Evolutionary conservation across 2,797 vertebrate genomes (phyloP).

Genomic region (Potorous gilbertii): DNA sequence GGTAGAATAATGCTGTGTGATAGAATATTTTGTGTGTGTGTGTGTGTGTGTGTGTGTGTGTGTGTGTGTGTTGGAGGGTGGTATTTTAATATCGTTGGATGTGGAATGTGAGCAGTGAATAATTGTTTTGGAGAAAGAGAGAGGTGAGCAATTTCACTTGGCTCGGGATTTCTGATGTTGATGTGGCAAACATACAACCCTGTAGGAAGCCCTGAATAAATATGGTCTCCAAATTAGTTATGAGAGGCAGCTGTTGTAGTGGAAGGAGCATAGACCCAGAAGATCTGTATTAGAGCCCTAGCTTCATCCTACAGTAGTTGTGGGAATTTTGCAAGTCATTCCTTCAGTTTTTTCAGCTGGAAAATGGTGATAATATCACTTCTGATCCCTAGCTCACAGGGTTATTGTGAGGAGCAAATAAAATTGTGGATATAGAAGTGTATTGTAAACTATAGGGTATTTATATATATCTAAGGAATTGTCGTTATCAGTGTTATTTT

Average conservation of each 20-base stretch:
- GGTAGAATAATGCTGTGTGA: not conserved
- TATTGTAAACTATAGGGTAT: not conserved
- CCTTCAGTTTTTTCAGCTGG: not conserved
- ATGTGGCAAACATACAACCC: not conserved
- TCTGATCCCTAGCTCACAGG: not conserved
- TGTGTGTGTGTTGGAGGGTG: not conserved
- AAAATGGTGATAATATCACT: not conserved
- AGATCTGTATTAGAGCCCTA: fast-evolving
- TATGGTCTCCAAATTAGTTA: not conserved
- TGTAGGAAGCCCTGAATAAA: fast-evolving
- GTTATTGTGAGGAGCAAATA: not conserved
- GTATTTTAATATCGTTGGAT: not conserved
- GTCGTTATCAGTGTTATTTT: not conserved
- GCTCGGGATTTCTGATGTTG: not conserved
- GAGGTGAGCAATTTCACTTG: not conserved
- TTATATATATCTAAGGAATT: not conserved
- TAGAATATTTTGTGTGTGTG: not conserved
- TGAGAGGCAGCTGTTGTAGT: not conserved
- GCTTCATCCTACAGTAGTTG: not conserved
- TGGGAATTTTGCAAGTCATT: not conserved
- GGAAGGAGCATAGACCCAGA: not conserved
- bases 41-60: too few relatives aligned
- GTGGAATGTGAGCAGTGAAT: not conserved
- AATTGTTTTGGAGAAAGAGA: conserved; percentile 33
- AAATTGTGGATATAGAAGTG: not conserved